Base-by-base conservation (phyloP, 1,140 invertebrate genomes). In the Psilanteris sp. region DNA sequence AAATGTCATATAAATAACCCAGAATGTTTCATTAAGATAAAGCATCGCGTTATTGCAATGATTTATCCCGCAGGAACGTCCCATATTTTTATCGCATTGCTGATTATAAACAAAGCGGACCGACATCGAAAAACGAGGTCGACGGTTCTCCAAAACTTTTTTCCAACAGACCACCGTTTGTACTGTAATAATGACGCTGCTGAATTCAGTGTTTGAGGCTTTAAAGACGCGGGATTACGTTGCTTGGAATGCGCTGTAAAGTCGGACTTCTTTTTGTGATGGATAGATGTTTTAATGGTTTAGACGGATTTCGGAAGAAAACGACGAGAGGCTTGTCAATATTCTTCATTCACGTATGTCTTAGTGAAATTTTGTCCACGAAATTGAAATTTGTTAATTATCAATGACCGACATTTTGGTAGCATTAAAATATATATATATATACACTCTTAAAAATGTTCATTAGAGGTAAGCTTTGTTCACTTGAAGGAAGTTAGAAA, bases 121-220 rank as follows among this genome's bases (percentile, higher is more conserved):
- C 32, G 22, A 7, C 14, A 9, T 27, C 36, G 15, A 15, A 11
- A 55, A 55, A 55, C 16, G 26, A 43, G 52, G 26, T 31, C 36
- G 37, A 22, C 32, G 36, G 15, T 55, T 26, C 52, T 14, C 26
- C 15, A 32, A 52, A 50, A 29, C 3, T 61, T 61, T 61, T 61
- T 36, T 59, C 39, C 14, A 8, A 15, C 18, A 20, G 54, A 44
- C 55, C 43, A 61, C 43, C 32, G 26, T 31, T 62, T 18, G 41
- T 36, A 61, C 55, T 46, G 43, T 39, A 62, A 62, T 62, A 62
- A 62, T 62, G 57, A 62, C 57, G 39, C 11, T 46, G 55, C 55
- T 61, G 55, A 46, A 61, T 61, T 61, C 14, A 29, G 39, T 16
- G 39, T 61, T 34, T 4, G 37, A 57, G 27, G 14, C 39, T 32